Percentiles rank a stretch among this genome's conserved stretches.
Conservation (phyloP, 1,140 invertebrate genomes). For the Heliconius melpomene region DNA sequence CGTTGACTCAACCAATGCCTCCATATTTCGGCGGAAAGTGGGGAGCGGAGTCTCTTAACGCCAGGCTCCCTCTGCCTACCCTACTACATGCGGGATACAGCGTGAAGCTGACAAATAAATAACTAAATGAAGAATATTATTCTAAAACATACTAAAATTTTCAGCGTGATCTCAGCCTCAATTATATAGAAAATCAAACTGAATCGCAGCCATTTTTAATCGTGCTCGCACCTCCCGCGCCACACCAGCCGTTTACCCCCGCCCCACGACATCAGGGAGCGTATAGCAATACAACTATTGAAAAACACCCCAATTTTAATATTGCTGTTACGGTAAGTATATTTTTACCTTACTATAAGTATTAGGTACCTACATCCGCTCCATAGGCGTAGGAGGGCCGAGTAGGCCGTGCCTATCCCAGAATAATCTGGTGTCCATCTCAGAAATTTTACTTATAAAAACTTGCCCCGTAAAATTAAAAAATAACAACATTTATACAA, state of each 20-base stretch:
- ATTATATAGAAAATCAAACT: conserved; percentile 70
- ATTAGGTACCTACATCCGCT: background rate
- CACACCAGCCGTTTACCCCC: conserved; percentile 92
- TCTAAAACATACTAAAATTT: conserved; percentile 25
- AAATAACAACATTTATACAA: no score
- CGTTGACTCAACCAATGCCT: no score
- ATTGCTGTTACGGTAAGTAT: conserved; percentile 63
- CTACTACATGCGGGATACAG: no score
- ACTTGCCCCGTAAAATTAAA: no score
- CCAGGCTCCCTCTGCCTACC: no score
- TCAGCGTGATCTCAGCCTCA: conserved; percentile 64
- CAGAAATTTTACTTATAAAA: no score
- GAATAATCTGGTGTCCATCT: no score
- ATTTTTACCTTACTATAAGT: background rate
- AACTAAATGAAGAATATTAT: background rate
- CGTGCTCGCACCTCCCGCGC: conserved; percentile 91
- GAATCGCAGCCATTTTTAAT: conserved; percentile 87
- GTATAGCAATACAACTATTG: conserved; percentile 83
- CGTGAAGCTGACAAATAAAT: no score
- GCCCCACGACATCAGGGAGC: conserved; percentile 85
- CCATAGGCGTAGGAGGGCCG: no score
- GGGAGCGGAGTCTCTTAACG: no score
- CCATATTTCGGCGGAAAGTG: no score
- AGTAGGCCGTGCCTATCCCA: no score
- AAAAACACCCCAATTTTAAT: conserved; percentile 89